Evolutionary conservation across 2,797 vertebrate species (phyloP).

Genomic region (Labroides dimidiatus): DNA sequence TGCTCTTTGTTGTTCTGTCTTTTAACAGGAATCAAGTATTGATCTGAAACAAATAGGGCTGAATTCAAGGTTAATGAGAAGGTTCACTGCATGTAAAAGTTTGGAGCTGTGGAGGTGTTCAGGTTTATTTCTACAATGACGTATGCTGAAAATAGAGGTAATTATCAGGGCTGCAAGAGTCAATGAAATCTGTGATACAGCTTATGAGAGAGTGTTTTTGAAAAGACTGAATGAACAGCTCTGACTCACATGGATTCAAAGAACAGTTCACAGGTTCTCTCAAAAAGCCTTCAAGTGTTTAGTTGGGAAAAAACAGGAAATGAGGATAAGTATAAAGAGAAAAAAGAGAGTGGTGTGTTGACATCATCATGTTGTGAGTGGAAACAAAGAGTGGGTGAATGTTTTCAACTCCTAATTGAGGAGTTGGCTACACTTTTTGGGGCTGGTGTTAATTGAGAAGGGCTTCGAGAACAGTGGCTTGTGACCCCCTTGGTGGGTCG

Average conservation of each 20-base stretch:
- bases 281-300: background rate
- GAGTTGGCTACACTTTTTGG: too few species aligned
- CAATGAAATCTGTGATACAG: background rate
- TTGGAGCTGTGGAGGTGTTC: background rate
- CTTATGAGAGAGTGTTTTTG: background rate
- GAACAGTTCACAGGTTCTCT: background rate
- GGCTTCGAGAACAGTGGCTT: too few species aligned
- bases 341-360: too few species aligned
- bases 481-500: too few species aligned
- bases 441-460: too few species aligned
- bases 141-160: background rate
- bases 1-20: conserved; percentile 28
- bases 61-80: conserved; percentile 44
- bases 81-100: conserved; percentile 23
- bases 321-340: background rate
- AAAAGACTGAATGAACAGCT: background rate
- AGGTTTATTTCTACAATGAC: background rate
- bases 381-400: too few species aligned
- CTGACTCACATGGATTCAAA: background rate
- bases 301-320: background rate
- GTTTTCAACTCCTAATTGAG: too few species aligned
- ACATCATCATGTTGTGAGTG: too few species aligned
- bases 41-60: conserved; percentile 37
- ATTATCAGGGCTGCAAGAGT: background rate
- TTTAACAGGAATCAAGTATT: conserved; percentile 51